These are phyloP conservation scores for Menidia menidia DNA, from an alignment of 2,797 vertebrate genomes.

Conservation along the genomic window DNA sequence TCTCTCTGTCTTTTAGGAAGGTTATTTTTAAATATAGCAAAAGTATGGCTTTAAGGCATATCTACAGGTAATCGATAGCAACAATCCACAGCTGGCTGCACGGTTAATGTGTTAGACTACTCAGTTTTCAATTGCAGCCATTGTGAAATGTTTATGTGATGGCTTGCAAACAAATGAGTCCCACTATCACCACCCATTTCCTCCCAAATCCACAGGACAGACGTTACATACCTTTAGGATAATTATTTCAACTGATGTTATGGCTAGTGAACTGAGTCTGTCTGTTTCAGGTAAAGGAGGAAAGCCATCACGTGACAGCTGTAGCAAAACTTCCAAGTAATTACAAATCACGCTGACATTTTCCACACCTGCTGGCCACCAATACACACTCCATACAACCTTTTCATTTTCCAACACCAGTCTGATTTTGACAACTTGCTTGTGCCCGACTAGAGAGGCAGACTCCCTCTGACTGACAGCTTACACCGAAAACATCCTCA, in stretches of 20 bases:
- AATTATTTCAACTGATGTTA: not conserved
- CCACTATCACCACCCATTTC: too few relatives aligned
- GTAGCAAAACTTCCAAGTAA: conserved; percentile 28
- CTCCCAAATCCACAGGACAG: conserved; percentile 48
- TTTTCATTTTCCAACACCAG: conserved; percentile 28
- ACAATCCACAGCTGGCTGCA: not conserved
- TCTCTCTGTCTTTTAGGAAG: not conserved
- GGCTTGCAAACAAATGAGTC: conserved; percentile 36
- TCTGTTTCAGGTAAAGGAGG: not conserved
- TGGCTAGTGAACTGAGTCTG: not conserved
- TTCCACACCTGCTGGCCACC: conserved; percentile 14
- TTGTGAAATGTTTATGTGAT: conserved; percentile 42
- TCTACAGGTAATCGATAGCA: not conserved
- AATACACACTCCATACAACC: conserved; percentile 1
- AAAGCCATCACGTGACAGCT: conserved; percentile 27
- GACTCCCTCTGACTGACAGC: not conserved
- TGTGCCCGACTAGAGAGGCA: conserved; percentile 3
- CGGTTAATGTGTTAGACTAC: not conserved
- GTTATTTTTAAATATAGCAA: not conserved
- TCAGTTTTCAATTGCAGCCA: not conserved
- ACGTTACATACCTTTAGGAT: conserved; percentile 38
- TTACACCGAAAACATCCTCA: not conserved
- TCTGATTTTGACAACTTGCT: conserved; percentile 10
- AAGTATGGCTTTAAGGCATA: not conserved
- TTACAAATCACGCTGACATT: conserved; percentile 9